Base-by-base conservation (phyloP, 2,888 invertebrate genomes). In the Trichopoda pennipes region DNA sequence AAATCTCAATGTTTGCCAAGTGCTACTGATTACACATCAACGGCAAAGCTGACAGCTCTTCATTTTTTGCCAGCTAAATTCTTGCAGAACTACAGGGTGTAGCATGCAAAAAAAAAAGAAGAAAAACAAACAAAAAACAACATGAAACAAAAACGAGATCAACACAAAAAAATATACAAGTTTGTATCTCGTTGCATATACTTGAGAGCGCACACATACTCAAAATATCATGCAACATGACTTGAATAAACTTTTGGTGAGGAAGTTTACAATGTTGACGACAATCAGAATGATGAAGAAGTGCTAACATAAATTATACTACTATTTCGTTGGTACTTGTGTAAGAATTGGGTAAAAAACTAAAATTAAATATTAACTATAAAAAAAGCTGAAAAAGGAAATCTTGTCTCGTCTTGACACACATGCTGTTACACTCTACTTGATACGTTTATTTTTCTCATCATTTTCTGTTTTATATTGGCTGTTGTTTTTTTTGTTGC, bases 381-480 rank as follows among this genome's bases (percentile, higher is more conserved):
- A 35, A 63, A 38, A 56, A 72, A 35, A 44, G 38, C 61, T 68
- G 35, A 61, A 81, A 44, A 66, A 79, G 82, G 82, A 82, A 82
- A 82, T 82, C 82, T 82, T 82, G 79, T 79, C 75, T 75, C 82
- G 79, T 82, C 82, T 82, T 82, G 82, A 82, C 82, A 82, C 75
- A 82, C 82, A 82, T 82, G 79, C 75, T 61, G 77, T 35, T 78
- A 49, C 64, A 64, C 70, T 70, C 53, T 72, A 66, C 75, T 70
- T 64, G 70, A 75, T 70, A 64, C 56, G 47, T 56, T 66, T 68
- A 53, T 74, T 76, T 81, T 76, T 47, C 61, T 51, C 44, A 55
- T 69, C 75, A 55, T 69, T 58, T 51, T 38, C 38, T 32, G 38
- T 38, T 60, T 79, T 79, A 42, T 58, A 44, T 51, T 72, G 32